These are phyloP conservation scores for Triplophysa yarkandensis DNA, from an alignment of 2,797 vertebrate genomes.

Conservation along the genomic window DNA sequence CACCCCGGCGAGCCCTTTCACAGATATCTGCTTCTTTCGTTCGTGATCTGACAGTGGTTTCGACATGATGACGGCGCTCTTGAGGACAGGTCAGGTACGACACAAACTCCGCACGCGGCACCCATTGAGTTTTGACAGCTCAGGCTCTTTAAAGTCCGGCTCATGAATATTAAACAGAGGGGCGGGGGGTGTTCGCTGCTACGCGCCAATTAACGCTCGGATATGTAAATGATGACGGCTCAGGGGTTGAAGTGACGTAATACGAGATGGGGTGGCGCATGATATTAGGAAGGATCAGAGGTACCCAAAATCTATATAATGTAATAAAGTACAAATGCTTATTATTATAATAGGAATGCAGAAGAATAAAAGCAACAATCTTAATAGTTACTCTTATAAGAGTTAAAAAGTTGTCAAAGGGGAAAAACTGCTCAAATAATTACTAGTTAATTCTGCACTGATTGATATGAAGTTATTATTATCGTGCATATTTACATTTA, in stretches of 20 bases:
- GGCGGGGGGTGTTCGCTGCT: conserved; percentile 52
- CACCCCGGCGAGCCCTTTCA: conserved; percentile 87
- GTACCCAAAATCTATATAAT: no score
- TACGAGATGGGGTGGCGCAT: no score
- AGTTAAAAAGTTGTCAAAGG: no score
- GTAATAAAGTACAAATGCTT: no score
- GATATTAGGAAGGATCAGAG: no score
- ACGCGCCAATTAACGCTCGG: background rate
- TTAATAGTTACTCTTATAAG: no score
- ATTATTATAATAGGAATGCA: no score
- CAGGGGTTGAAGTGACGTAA: background rate
- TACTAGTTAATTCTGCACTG: no score
- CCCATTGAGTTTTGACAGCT: conserved; percentile 35
- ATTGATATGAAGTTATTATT: no score
- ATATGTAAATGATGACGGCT: background rate
- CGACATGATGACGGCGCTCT: conserved; percentile 77
- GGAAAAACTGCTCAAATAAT: no score
- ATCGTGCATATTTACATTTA: no score
- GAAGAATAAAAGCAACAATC: no score
- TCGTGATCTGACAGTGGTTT: conserved; percentile 89
- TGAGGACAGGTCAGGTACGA: conserved; percentile 48
- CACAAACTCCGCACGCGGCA: conserved; percentile 59
- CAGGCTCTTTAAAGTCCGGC: conserved; percentile 62
- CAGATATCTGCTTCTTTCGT: conserved; percentile 89
- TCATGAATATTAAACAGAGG: conserved; percentile 70